Evolutionary conservation across 2,797 vertebrate species (phyloP), one percentile per base, ranked within the genome.

Genomic region (Platalea minor): DNA sequence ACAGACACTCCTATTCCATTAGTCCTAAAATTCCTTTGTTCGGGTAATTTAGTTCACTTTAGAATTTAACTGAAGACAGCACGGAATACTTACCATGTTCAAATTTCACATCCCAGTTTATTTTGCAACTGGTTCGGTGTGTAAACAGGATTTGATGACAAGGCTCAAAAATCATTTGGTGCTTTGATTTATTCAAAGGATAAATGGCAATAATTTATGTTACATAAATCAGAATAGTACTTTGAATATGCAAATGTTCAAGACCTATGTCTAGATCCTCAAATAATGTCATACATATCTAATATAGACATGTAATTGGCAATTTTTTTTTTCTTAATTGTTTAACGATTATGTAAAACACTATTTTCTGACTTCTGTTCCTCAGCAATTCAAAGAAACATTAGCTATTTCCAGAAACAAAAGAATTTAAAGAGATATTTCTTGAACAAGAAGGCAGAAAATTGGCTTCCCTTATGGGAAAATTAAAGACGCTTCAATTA

Each of bases 1-100:
- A 67, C 75, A 91, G 84, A 94, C 84, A 92, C 41, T 91, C 48
- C 74, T 89, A 92, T 88, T 85, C 67, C 78, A 94, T 93, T 95
- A 93, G 93, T 68, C 64, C 70, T 64, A 77, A 87, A 80, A 77
- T 74, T 73, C 79, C 51, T 93, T 28, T 67, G 51, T 87, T 85
- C 5, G 4, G 67, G 53, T 77, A 94, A 95, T 89, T 87, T 74
- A 50, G 84, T 87, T 88, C 60, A 67, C 67, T 95, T 87, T 12
- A 89, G 56, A 89, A 78, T 88, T 88, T 87, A 85, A 91, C 74
- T 82, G 84, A 94, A 89, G 59, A 86, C 51, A 76, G 70, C 59
- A 91, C 18, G 77, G 73, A 78, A 94, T 59, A 76, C 24, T 91
- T 63, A 39, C 3, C 23, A 45, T 13, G 39, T 37, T 91, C 85